Evolutionary conservation across 2,888 invertebrate species (phyloP), one percentile per base, ranked within the genome.

Genomic region (Rotaria sp.): DNA sequence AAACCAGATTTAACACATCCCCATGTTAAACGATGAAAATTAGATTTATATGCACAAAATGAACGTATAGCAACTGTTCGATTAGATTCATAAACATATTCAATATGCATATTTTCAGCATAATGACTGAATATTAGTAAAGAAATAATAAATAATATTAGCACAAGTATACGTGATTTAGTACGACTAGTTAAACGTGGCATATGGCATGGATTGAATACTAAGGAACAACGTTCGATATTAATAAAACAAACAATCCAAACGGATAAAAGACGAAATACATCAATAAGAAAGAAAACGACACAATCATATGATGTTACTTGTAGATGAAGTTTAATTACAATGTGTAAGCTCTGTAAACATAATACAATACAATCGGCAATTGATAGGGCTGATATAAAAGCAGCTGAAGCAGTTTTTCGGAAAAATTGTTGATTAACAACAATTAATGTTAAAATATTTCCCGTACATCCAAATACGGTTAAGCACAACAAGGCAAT

Each of bases 1-100:
- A 80, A 45, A 45, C 18, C 26, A 38, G 45, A 45, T 80, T n/a
- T 38, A n/a, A 80, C n/a, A 41, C 26, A 45, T 45, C 45, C 80
- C 80, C 80, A 80, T n/a, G n/a, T 10, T 45, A 80, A 80, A 26
- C 45, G 80, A 80, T 80, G 26, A 45, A 80, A 80, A n/a, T 80
- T 24, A n/a, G 26, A 26, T 45, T 80, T 45, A 45, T 45, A 80
- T n/a, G 45, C 41, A 80, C 80, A 80, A 45, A 80, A 24, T n/a
- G 80, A 80, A 26, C 80, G 80, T 26, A 41, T 11, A 11, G 41
- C 5, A 8, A 38, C 3, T 26, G 80, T 45, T 80, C 4, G 24
- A 80, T 80, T 45, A 15, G 80, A 5, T 4, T 35, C 2, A 15
- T 45, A n/a, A 80, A 80, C 45, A 45, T 80, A 80, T 45, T 45